phyloP scores from a whole-genome alignment of 2,797 vertebrate genomes.

The Epinephelus coioides region DNA sequence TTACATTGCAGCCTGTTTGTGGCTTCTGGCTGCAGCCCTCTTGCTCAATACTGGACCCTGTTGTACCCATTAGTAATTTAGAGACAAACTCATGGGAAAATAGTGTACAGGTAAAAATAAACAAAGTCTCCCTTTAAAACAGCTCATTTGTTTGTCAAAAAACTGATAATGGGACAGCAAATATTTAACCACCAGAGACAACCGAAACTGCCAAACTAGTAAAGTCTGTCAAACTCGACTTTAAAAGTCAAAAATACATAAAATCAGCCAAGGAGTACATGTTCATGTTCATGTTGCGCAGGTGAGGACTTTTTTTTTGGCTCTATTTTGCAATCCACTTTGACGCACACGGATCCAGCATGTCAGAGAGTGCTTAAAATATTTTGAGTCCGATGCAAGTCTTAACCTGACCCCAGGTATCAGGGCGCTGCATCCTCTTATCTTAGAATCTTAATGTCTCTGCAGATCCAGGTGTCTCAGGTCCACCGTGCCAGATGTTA shows the following conservation, averaged over 20 bases:
- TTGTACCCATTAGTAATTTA: too few species aligned
- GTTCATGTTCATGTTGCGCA: not conserved
- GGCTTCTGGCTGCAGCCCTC: too few species aligned
- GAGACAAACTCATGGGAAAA: too few species aligned
- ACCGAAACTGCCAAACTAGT: too few species aligned
- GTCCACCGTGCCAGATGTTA: constrained; percentile 20
- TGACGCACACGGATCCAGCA: constrained; percentile 27
- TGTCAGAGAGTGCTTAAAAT: constrained; percentile 64
- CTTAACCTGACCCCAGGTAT: constrained; percentile 69
- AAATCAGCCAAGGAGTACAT: not conserved
- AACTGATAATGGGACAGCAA: too few species aligned
- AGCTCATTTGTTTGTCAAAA: too few species aligned
- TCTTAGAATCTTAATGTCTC: constrained; percentile 66
- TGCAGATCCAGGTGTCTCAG: constrained; percentile 60
- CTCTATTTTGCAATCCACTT: constrained; percentile 31
- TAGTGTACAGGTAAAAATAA: too few species aligned
- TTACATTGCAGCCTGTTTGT: too few species aligned
- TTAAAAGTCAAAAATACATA: not conserved
- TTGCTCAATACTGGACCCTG: too few species aligned
- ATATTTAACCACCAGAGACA: too few species aligned
- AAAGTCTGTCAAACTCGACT: not conserved
- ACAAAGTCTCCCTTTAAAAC: too few species aligned
- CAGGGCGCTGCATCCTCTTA: constrained; percentile 51
- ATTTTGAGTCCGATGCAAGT: constrained; percentile 72
- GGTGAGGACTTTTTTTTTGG: constrained; percentile 21